Base-by-base conservation (phyloP, 2,113 vertebrate genomes). In the Monopterus albus region DNA sequence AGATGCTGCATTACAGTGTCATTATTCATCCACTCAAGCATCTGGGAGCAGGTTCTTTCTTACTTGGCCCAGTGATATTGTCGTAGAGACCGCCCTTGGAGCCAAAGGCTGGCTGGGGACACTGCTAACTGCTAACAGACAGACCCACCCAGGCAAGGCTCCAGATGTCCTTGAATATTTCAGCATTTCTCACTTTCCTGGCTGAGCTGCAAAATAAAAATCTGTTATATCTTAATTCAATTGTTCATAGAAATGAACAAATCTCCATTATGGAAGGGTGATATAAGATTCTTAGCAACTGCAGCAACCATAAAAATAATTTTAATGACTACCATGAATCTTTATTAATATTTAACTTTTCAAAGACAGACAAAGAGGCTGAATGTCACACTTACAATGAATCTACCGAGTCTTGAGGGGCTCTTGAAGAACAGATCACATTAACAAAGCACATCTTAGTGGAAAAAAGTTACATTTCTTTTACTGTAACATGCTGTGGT, bases 21-120 rank as follows among this genome's bases (percentile, higher is more conserved):
- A 90, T 89, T 90, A 84, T 88, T 91, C 87, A 88, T 87, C 78
- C 81, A 78, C 81, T 89, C 80, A 75, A 84, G 84, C 87, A 89
- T 87, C 81, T 88, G 75, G 79, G 80, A 82, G 82, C 69, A 73
- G 86, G 83, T 86, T 56, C 72, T 83, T 84, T 81, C 79, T 87
- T 76, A 77, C 83, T 89, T 63, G 70, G 72, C 53, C 49, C 59
- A 63, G 65, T 70, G 80, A 81, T 87, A 72, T 51, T 33, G 61
- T 17, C 78, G 82, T 67, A 51, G 73, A 84, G 87, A 82, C 82
- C 68, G 75, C 88, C 88, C 83, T 88, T 82, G 71, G 84, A 85
- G 86, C 82, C 79, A 85, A 87, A 84, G 83, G 83, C 87, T 86
- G 83, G 73, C 72, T 81, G 74, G 86, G 86, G 86, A 89, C 78